phyloP scores from a whole-genome alignment of 2,113 vertebrate species.

The Podarcis cretensis region DNA sequence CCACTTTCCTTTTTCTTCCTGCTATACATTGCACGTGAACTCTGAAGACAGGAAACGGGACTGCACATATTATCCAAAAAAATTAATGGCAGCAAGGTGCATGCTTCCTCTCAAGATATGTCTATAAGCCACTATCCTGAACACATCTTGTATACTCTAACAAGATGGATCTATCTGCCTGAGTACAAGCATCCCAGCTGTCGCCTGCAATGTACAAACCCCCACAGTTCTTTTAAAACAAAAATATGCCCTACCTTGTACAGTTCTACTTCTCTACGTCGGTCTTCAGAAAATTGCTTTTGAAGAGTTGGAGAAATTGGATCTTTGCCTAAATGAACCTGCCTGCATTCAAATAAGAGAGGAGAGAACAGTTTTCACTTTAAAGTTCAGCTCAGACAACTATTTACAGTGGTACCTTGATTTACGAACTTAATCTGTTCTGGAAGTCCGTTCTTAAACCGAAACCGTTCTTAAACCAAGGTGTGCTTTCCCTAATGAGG shows the following conservation, averaged over 20 bases:
- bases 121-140: neutral
- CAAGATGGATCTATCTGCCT: neutral
- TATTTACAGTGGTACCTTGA: too few relatives aligned
- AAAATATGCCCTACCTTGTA: conserved; percentile 78
- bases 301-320: conserved; percentile 71
- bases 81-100: neutral
- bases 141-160: too few relatives aligned
- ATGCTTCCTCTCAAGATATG: neutral
- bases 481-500: too few relatives aligned
- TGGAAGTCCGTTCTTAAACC: too few relatives aligned
- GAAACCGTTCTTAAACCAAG: too few relatives aligned
- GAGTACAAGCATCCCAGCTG: too few relatives aligned
- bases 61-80: neutral
- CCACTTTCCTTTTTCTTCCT: neutral
- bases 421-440: too few relatives aligned
- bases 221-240: neutral
- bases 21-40: neutral
- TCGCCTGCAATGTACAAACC: neutral
- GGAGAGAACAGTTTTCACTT: conserved; percentile 37
- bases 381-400: neutral
- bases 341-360: conserved; percentile 74
- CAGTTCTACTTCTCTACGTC: conserved; percentile 67
- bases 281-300: conserved; percentile 77
- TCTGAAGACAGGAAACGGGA: neutral
- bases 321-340: conserved; percentile 82